Base-by-base conservation (phyloP, 2,113 vertebrate species). In the Aspiorhynchus laticeps region DNA sequence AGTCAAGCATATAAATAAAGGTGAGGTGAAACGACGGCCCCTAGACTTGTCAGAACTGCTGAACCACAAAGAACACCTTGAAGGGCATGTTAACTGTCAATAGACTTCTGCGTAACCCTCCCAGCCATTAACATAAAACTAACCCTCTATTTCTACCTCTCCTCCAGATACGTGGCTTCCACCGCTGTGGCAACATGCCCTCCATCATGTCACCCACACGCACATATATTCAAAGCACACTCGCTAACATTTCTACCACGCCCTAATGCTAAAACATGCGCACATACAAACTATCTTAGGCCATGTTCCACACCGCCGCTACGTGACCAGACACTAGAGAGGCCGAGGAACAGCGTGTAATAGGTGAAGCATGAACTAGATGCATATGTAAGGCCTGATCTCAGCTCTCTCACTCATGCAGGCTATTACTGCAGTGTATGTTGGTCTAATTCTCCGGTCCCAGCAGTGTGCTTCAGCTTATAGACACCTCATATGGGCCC, bases 1-100 rank as follows among this genome's bases (percentile, higher is more conserved):
- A 96, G 95, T 97, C 96, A 97, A 97, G 97, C 97, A 97, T 97
- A 97, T 97, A 96, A 96, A 97, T 95, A 97, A 98, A 97, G 97
- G 92, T 94, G 94, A 97, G 96, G 95, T 96, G 93, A 97, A 97
- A 98, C 96, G 97, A 97, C 95, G 96, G 73, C 86, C 94, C 94
- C 96, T 90, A 92, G 94, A 96, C 95, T 96, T 98, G 97, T 98
- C 97, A 98, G 97, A 98, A 97, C 91, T 97, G 97, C 97, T 99
- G 98, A 98, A 98, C 96, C 97, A 97, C 96, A 96, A 97, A 95
- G 95, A 95, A 95, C 95, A 94, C 93, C 93, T 95, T 95, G 95
- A 96, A 95, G 95, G 95, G 93, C 94, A 95, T 95, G 95, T 96
- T 95, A 93, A 93, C 94, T 94, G 95, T 95, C 95, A 95, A 94